phyloP scores from a whole-genome alignment of 2,113 vertebrate genomes.

The Melospiza melodia region DNA sequence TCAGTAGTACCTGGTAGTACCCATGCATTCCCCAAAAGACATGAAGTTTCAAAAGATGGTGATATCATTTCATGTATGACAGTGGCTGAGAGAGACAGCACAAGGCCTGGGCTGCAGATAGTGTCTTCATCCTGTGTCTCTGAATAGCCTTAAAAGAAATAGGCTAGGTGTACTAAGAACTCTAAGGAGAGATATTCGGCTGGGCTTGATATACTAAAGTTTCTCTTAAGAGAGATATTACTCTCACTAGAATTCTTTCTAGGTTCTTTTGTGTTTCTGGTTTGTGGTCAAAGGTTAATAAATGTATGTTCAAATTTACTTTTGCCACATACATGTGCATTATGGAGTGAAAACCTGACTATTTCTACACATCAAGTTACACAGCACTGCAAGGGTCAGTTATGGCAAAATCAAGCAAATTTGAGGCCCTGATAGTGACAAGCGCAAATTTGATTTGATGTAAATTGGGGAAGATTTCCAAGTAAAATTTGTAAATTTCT shows the following conservation, averaged over 20 bases:
- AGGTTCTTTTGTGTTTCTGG: background rate
- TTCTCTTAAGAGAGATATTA: background rate
- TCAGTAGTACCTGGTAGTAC: background rate
- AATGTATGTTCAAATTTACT: background rate
- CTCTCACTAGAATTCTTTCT: background rate
- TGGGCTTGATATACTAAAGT: background rate
- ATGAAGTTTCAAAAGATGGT: background rate
- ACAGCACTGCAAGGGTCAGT: background rate
- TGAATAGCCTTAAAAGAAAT: background rate
- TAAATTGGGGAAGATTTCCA: background rate
- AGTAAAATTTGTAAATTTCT: background rate
- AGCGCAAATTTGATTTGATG: background rate
- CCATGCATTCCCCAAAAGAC: background rate
- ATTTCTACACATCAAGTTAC: background rate
- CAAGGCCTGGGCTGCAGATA: background rate
- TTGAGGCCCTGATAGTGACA: background rate
- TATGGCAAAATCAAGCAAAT: background rate
- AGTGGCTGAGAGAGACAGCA: background rate
- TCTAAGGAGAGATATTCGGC: background rate
- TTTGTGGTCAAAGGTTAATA: background rate
- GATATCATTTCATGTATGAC: background rate
- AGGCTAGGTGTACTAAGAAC: background rate
- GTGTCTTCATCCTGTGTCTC: background rate
- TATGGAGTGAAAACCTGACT: background rate
- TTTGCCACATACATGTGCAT: rapidly evolving